These are phyloP conservation scores for Meloidogyne exigua DNA, from an alignment of 1,140 invertebrate species.

Conservation along the genomic window DNA sequence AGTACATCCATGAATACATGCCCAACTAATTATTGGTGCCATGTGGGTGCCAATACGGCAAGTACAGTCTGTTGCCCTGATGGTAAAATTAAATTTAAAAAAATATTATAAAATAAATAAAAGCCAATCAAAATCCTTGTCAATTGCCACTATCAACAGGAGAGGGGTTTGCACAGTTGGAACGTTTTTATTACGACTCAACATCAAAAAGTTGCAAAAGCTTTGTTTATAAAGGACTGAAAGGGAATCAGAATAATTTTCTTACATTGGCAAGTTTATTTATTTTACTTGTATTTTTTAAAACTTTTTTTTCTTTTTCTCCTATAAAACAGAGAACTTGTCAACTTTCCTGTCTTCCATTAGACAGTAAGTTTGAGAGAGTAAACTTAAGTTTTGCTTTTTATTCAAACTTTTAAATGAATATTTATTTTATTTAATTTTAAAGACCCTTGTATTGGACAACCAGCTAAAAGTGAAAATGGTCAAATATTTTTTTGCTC, in stretches of 20 bases:
- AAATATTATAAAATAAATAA: neutral
- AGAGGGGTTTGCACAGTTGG: constrained; percentile 56
- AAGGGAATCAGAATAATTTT: constrained; percentile 67
- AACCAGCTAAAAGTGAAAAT: constrained; percentile 56
- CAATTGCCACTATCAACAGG: constrained; percentile 63
- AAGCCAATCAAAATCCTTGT: constrained; percentile 55
- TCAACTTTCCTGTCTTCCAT: constrained; percentile 60
- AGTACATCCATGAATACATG: constrained; percentile 52
- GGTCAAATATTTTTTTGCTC: constrained; percentile 61
- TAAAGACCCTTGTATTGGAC: constrained; percentile 61
- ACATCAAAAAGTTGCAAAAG: constrained; percentile 60
- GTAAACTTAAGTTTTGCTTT: no score
- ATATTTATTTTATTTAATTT: neutral
- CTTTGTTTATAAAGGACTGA: constrained; percentile 66
- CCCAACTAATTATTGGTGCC: constrained; percentile 53
- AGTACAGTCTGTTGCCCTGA: constrained; percentile 63
- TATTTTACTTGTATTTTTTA: constrained; percentile 21
- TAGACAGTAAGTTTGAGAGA: constrained; percentile 40
- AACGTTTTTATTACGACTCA: constrained; percentile 64
- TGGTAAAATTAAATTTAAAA: constrained; percentile 16
- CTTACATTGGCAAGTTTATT: constrained; percentile 43
- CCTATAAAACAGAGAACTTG: constrained; percentile 59
- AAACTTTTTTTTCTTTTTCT: constrained; percentile 23
- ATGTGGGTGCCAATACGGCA: constrained; percentile 47
- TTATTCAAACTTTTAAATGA: no score